Base-by-base conservation (phyloP, 2,888 invertebrate genomes). In the Pandemis cinnamomeana region DNA sequence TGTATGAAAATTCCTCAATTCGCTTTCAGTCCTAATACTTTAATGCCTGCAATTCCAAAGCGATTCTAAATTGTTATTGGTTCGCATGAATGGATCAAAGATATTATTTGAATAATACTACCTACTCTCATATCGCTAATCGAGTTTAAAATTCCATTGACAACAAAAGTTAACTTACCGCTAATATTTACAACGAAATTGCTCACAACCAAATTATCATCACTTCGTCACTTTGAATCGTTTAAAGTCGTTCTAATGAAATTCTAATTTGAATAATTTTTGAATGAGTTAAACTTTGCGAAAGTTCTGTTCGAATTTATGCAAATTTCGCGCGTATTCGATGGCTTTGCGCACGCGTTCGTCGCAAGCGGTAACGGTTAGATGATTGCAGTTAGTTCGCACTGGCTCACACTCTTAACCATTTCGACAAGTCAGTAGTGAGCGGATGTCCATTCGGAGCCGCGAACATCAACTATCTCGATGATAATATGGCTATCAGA, bases 381-480 rank as follows among this genome's bases (percentile, higher is more conserved):
- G 87, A 84, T 87, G 91, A 92, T 92, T 93, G 92, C 87, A 85
- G 85, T 87, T 84, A 82, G 86, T 86, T 88, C 81, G 84, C 81
- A 85, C 86, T 83, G 86, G 86, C 88, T 88, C 80, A 83, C 85
- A 85, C 85, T 91, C 89, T 89, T 91, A 91, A 90, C 89, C 85
- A 89, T 89, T 89, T 89, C 86, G 85, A 86, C 89, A 87, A 87
- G 86, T 86, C 86, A 80, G 80, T 81, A 84, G 78, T 69, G 80
- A 80, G 83, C 87, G 89, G 91, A 91, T 91, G 87, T 87, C 84
- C 82, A 85, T 83, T 81, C 74, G 72, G 66, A 77, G 81, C 78
- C 81, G 79, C 81, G 79, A 77, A 80, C 82, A 81, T 81, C 80
- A 78, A 75, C 74, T 67, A 66, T 77, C 73, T 71, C 73, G 71